A percentile compares a stretch with the other conserved stretches of the same genome.
These are phyloP conservation scores for Oncorhynchus kisutch DNA, from an alignment of 2,113 vertebrate species.

Conservation along the genomic window DNA sequence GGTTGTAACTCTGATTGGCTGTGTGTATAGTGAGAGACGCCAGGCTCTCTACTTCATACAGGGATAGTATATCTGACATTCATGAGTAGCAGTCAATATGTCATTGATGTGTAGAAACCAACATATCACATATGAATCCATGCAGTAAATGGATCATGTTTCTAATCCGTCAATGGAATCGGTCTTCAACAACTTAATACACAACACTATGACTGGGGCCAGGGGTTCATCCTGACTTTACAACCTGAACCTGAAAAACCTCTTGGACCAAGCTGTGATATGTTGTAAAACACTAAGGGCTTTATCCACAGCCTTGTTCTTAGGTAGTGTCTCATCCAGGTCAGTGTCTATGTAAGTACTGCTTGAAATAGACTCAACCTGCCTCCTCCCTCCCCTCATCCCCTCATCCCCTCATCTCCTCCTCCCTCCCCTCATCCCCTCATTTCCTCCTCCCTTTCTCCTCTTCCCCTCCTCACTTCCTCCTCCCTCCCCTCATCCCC, in stretches of 20 bases:
- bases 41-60: background rate
- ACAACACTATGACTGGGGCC: background rate
- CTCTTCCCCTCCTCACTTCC: slow-evolving; percentile 8
- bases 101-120: background rate
- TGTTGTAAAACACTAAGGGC: background rate
- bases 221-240: too few relatives aligned
- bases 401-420: background rate
- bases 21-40: background rate
- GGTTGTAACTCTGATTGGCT: background rate
- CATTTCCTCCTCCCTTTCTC: too few relatives aligned
- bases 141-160: background rate
- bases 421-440: too few relatives aligned
- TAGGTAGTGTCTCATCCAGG: slow-evolving; percentile 5
- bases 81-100: background rate
- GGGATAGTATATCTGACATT: too few relatives aligned
- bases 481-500: background rate
- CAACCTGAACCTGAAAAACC: too few relatives aligned
- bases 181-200: background rate
- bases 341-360: slow-evolving; percentile 30
- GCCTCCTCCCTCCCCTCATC: slow-evolving; percentile 20
- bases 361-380: slow-evolving; percentile 41
- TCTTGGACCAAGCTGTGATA: background rate
- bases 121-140: background rate
- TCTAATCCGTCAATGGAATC: background rate
- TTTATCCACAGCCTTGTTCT: background rate